These are phyloP conservation scores for Acrobasis consociella DNA, from an alignment of 2,888 invertebrate genomes.

Conservation along the genomic window DNA sequence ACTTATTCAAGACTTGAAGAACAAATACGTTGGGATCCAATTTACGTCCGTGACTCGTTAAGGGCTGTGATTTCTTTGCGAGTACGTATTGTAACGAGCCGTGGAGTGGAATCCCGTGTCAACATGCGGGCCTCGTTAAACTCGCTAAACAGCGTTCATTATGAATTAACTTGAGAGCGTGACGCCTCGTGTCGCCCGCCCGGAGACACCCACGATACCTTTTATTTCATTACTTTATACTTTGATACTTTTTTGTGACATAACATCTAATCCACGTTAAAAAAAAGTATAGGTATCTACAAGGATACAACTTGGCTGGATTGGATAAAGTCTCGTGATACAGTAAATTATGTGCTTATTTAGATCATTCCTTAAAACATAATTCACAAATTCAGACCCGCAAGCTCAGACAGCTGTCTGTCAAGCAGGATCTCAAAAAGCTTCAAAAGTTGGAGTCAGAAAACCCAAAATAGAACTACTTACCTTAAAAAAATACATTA, in stretches of 20 bases:
- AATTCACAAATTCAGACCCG: too few species aligned
- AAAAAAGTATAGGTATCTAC: too few species aligned
- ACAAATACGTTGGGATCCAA: conserved; percentile 17
- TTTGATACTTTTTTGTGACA: background rate
- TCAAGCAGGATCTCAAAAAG: too few species aligned
- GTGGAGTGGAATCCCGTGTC: conserved; percentile 52
- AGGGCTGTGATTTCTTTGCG: conserved; percentile 17
- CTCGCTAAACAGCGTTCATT: conserved; percentile 59
- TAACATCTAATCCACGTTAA: too few species aligned
- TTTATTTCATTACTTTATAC: background rate
- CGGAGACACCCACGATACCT: background rate
- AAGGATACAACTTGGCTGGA: too few species aligned
- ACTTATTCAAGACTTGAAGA: conserved; percentile 1
- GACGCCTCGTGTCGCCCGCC: conserved; percentile 12
- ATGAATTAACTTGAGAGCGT: conserved; percentile 47
- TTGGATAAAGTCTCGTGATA: background rate
- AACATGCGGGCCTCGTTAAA: conserved; percentile 57
- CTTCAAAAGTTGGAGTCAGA: too few species aligned
- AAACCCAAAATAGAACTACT: too few species aligned
- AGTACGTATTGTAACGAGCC: conserved; percentile 10
- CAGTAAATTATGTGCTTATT: too few species aligned
- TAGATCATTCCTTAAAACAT: too few species aligned
- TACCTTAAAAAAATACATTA: too few species aligned
- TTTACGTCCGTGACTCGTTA: conserved; percentile 16
- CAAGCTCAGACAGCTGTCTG: too few species aligned